A percentile compares a stretch with the other conserved stretches of the same genome.
These are phyloP conservation scores for Lycaena phlaeas DNA, from an alignment of 2,888 invertebrate genomes.

Conservation along the genomic window DNA sequence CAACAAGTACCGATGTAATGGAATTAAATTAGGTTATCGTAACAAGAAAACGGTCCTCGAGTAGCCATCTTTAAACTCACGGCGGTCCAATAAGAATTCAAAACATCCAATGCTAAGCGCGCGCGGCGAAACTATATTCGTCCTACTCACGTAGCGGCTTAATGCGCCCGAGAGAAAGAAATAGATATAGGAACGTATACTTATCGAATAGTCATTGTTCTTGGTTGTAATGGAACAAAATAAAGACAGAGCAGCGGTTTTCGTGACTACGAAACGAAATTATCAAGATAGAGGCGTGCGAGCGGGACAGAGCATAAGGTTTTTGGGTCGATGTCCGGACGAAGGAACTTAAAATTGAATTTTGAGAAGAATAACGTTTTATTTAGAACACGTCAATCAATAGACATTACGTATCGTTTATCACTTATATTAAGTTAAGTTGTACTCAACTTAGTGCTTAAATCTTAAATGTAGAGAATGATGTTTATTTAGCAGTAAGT, in stretches of 20 bases:
- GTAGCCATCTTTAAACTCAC: conserved; percentile 67
- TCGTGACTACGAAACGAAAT: conserved; percentile 64
- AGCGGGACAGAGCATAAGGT: conserved; percentile 51
- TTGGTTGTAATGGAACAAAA: conserved; percentile 69
- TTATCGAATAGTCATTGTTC: conserved; percentile 68
- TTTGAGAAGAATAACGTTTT: conserved; percentile 55
- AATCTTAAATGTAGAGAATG: not conserved
- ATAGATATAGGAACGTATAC: conserved; percentile 47
- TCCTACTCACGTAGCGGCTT: conserved; percentile 37
- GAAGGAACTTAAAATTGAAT: conserved; percentile 64
- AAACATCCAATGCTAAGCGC: conserved; percentile 45
- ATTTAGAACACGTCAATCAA: conserved; percentile 27
- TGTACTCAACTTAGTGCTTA: not conserved
- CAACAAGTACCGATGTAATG: conserved; percentile 55
- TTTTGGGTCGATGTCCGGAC: conserved; percentile 69
- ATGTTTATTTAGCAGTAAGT: no score
- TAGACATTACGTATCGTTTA: conserved; percentile 5
- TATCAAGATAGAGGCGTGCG: conserved; percentile 34
- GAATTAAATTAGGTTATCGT: conserved; percentile 68
- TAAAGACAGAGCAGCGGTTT: conserved; percentile 70
- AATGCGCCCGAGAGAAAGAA: conserved; percentile 35
- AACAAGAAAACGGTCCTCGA: conserved; percentile 62
- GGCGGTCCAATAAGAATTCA: conserved; percentile 62
- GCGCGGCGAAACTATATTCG: conserved; percentile 29
- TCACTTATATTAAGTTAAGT: not conserved